phyloP scores from a whole-genome alignment of 2,797 vertebrate genomes.

The Pseudotriccus pelzelni region DNA sequence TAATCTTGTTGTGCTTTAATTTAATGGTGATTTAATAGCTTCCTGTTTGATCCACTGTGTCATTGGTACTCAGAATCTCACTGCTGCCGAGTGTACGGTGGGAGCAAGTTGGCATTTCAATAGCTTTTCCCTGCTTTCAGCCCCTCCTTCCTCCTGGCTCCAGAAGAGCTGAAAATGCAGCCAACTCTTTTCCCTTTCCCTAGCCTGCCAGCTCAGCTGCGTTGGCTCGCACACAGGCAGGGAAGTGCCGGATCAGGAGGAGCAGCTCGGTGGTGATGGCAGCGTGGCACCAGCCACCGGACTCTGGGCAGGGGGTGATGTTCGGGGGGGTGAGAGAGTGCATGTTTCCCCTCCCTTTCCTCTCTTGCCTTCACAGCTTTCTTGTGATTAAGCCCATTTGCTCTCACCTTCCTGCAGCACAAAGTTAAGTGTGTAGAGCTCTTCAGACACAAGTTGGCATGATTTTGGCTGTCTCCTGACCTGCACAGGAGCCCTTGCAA shows the following conservation, averaged over 20 bases:
- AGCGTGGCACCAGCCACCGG: accelerated
- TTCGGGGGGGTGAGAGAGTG: accelerated
- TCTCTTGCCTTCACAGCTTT: background rate
- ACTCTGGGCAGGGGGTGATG: accelerated
- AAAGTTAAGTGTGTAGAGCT: background rate
- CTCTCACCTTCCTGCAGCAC: background rate
- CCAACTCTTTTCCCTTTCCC: background rate
- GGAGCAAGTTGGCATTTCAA: background rate
- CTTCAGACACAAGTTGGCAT: background rate
- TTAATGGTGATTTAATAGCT: background rate
- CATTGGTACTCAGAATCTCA: background rate
- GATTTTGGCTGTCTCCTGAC: accelerated
- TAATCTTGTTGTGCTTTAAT: conserved; percentile 23
- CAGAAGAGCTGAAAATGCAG: background rate
- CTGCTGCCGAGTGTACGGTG: background rate
- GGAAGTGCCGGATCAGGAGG: accelerated
- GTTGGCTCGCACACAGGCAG: background rate
- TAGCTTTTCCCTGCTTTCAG: background rate
- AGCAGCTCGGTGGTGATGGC: background rate
- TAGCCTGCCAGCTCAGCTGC: background rate
- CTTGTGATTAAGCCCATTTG: background rate
- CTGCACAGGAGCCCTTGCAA: background rate
- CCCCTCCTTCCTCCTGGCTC: background rate
- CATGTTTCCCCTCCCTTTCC: background rate
- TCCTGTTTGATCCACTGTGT: background rate